These are phyloP conservation scores for Drosophila navojoa DNA, from an alignment of 1,140 invertebrate species.

Conservation along the genomic window DNA sequence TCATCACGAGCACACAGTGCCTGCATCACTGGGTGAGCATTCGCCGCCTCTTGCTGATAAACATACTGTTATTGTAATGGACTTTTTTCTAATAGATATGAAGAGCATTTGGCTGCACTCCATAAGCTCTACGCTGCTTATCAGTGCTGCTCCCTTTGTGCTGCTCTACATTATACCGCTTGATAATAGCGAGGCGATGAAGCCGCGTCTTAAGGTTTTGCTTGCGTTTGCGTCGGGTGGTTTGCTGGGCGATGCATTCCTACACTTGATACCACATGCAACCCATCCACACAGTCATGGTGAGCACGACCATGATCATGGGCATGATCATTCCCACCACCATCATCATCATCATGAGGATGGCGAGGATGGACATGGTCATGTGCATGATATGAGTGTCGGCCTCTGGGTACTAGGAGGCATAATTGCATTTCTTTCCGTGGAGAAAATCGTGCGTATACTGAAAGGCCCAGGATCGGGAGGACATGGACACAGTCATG, in stretches of 20 bases:
- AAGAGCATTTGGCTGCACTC: conserved; percentile 91
- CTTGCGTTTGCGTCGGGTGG: conserved; percentile 98
- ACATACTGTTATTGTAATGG: conserved; percentile 14
- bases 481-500: conserved; percentile 84
- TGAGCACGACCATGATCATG: conserved; percentile 82
- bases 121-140: conserved; percentile 94
- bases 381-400: conserved; percentile 89
- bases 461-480: conserved; percentile 90
- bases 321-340: conserved; percentile 79
- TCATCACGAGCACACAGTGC: conserved; percentile 47
- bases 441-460: conserved; percentile 96
- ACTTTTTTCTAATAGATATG: conserved; percentile 64
- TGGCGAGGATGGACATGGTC: conserved; percentile 84
- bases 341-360: conserved; percentile 85
- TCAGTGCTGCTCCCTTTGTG: conserved; percentile 96
- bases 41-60: conserved; percentile 4
- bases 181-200: conserved; percentile 92
- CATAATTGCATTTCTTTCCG: conserved; percentile 94
- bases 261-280: conserved; percentile 97
- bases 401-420: conserved; percentile 95
- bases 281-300: conserved; percentile 87
- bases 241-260: conserved; percentile 96
- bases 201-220: conserved; percentile 91
- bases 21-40: conserved; percentile 51
- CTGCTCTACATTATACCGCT: conserved; percentile 97